Evolutionary conservation across 2,797 vertebrate genomes (phyloP).

Genomic region (Melanotaenia pygmaea): DNA sequence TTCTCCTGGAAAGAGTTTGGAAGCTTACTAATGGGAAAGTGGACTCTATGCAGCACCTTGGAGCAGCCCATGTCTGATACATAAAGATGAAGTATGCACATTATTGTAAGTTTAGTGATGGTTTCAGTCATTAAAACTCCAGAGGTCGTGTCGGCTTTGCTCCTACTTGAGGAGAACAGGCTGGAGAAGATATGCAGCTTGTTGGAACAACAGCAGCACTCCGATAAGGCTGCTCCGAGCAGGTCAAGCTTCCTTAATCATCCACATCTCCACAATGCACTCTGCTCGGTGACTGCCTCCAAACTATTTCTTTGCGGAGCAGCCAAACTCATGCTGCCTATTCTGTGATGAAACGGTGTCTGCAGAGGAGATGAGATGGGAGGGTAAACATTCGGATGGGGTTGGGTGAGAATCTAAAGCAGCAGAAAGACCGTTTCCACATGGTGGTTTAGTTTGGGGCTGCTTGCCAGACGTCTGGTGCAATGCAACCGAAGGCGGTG

Average conservation of each 20-base stretch:
- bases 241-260: conserved; percentile 32
- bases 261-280: conserved; percentile 12
- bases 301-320: conserved; percentile 17
- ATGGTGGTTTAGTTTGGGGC: conserved; percentile 41
- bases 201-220: conserved; percentile 2
- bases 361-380: conserved; percentile 30
- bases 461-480: conserved; percentile 44
- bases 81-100: neutral
- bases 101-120: too few relatives aligned
- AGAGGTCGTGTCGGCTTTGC: too few relatives aligned
- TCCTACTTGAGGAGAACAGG: too few relatives aligned
- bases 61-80: neutral
- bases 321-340: neutral
- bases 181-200: too few relatives aligned
- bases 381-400: conserved; percentile 62
- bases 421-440: conserved; percentile 59
- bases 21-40: too few relatives aligned
- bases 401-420: conserved; percentile 41
- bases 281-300: neutral
- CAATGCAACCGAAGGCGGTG: conserved; percentile 14
- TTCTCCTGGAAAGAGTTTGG: too few relatives aligned
- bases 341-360: conserved; percentile 31
- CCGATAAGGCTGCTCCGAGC: conserved; percentile 20
- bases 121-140: too few relatives aligned
- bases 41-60: too few relatives aligned